Percentiles rank a stretch among this genome's conserved stretches.
Conservation (phyloP, 2,113 vertebrate species). For the Theropithecus gelada region DNA sequence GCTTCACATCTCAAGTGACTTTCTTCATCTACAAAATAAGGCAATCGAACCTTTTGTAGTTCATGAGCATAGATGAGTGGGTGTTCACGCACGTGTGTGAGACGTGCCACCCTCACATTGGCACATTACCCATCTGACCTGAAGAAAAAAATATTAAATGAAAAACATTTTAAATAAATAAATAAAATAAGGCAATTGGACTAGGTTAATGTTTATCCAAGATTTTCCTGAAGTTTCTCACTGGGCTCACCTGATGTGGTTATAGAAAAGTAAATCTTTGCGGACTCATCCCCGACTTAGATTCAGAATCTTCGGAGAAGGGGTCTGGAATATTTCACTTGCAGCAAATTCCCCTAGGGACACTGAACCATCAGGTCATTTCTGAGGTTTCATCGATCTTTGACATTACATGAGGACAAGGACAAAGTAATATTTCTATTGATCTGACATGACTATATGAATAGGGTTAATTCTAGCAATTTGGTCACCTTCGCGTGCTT, state of each 20-base stretch:
- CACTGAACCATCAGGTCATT: not conserved
- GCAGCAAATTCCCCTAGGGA: not conserved
- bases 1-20: not conserved
- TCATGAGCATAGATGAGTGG: too few species aligned
- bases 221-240: not conserved
- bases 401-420: not conserved
- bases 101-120: too few species aligned
- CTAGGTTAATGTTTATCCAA: not conserved
- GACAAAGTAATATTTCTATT: not conserved
- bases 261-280: not conserved
- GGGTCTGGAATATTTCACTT: not conserved
- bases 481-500: not conserved
- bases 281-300: not conserved
- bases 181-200: not conserved
- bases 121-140: too few species aligned
- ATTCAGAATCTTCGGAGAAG: not conserved
- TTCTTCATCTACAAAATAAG: not conserved
- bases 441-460: not conserved
- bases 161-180: too few species aligned
- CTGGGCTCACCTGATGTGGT: not conserved
- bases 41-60: not conserved
- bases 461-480: not conserved
- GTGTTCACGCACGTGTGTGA: too few species aligned
- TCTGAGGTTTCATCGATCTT: not conserved
- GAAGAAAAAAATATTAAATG: too few species aligned